A percentile compares a stretch with the other conserved stretches of the same genome.
Conservation (phyloP, 2,113 vertebrate genomes). For the Actinemys pallida region DNA sequence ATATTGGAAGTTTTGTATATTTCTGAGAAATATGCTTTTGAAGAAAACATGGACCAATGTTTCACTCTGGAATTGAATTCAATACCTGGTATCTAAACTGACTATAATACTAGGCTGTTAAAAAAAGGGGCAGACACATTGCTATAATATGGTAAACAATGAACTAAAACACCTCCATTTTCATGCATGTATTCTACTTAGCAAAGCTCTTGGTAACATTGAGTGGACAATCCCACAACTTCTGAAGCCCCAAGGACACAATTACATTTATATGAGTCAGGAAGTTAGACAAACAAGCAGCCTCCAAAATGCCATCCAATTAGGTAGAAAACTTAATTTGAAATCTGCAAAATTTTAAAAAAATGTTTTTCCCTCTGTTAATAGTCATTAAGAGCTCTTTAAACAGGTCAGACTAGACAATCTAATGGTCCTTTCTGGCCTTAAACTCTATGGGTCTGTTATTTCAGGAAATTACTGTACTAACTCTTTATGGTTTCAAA, state of each 20-base stretch:
- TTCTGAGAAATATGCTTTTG: background rate
- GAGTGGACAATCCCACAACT: background rate
- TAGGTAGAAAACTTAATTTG: background rate
- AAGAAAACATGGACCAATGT: background rate
- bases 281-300: background rate
- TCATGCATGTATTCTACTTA: background rate
- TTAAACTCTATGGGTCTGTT: background rate
- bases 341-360: background rate
- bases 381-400: background rate
- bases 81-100: background rate
- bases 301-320: background rate
- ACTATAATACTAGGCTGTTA: background rate
- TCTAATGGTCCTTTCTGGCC: background rate
- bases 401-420: background rate
- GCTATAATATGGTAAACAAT: background rate
- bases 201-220: background rate
- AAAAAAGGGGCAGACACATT: background rate
- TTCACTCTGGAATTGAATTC: background rate
- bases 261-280: background rate
- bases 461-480: background rate
- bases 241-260: background rate
- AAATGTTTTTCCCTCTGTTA: background rate
- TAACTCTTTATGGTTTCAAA: background rate
- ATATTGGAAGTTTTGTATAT: background rate
- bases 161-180: background rate